phyloP scores from a whole-genome alignment of 2,888 invertebrate species.

The Sphaerophoria taeniata region DNA sequence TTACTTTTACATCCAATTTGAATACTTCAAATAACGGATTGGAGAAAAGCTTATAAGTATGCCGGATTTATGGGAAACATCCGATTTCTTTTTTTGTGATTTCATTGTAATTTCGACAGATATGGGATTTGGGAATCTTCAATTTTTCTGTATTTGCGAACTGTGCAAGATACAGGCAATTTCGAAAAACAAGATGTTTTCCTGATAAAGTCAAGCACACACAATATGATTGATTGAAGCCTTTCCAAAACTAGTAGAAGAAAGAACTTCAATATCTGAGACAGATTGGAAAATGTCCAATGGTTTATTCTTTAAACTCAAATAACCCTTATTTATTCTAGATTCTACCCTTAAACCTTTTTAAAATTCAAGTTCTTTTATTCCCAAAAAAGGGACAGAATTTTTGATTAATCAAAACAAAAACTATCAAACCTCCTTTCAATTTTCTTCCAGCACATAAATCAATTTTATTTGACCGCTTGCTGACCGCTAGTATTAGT shows the following conservation, averaged over 20 bases:
- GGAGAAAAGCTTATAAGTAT: slow-evolving; percentile 39
- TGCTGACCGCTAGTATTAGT: slow-evolving; percentile 46
- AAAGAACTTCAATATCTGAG: no score
- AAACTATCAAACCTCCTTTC: slow-evolving; percentile 57
- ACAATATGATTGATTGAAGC: no score
- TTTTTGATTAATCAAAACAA: slow-evolving; percentile 17
- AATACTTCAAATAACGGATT: slow-evolving; percentile 67
- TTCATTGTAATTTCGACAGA: slow-evolving; percentile 56
- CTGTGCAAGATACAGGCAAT: not conserved
- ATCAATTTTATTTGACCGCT: slow-evolving; percentile 71
- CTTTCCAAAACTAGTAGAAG: no score
- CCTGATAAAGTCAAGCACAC: no score
- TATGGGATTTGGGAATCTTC: slow-evolving; percentile 61
- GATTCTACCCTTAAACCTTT: not conserved
- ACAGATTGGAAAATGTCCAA: no score
- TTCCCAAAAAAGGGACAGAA: not conserved
- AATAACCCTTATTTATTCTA: not conserved
- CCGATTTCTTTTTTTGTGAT: slow-evolving; percentile 58
- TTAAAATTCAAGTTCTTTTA: not conserved
- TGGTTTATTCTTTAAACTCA: no score
- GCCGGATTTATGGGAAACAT: slow-evolving; percentile 53
- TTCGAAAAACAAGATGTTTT: no score
- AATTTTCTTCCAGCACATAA: slow-evolving; percentile 73
- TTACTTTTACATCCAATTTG: slow-evolving; percentile 53
- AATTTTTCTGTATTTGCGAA: slow-evolving; percentile 27